phyloP scores from a whole-genome alignment of 2,113 vertebrate genomes.

The Salvelinus namaycush region DNA sequence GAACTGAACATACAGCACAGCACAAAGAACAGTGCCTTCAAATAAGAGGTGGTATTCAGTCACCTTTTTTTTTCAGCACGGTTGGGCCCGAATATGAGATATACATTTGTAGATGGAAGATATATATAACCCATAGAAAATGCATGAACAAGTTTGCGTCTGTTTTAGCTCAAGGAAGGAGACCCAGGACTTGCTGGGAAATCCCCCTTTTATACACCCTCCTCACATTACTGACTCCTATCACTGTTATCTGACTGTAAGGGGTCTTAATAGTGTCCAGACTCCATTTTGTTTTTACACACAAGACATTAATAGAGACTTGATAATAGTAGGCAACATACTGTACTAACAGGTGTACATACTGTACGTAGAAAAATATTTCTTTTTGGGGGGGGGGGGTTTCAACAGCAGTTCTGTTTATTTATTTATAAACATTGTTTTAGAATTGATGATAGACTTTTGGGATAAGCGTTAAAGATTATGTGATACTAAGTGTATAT shows the following conservation, averaged over 20 bases:
- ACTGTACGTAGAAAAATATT: constrained; percentile 37
- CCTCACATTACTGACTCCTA: neutral
- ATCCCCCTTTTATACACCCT: no score
- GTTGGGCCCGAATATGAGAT: no score
- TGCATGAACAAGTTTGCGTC: no score
- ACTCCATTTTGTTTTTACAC: constrained; percentile 11
- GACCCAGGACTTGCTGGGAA: no score
- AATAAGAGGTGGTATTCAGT: neutral
- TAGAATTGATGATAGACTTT: constrained; percentile 18
- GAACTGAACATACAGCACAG: neutral
- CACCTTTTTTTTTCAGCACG: no score
- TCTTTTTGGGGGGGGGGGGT: constrained; percentile 6
- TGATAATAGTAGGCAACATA: constrained; percentile 12
- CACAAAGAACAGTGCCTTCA: neutral
- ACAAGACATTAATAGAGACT: neutral
- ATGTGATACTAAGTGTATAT: constrained; percentile 53
- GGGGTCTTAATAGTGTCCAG: neutral
- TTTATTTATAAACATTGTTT: constrained; percentile 64
- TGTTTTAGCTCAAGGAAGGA: no score
- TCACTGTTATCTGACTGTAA: neutral
- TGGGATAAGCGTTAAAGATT: constrained; percentile 27
- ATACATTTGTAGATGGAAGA: no score
- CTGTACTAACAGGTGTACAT: constrained; percentile 53
- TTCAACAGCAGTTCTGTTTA: constrained; percentile 55
- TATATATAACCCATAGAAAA: no score